Conservation (phyloP, 2,113 vertebrate species). For the Epinephelus moara region DNA sequence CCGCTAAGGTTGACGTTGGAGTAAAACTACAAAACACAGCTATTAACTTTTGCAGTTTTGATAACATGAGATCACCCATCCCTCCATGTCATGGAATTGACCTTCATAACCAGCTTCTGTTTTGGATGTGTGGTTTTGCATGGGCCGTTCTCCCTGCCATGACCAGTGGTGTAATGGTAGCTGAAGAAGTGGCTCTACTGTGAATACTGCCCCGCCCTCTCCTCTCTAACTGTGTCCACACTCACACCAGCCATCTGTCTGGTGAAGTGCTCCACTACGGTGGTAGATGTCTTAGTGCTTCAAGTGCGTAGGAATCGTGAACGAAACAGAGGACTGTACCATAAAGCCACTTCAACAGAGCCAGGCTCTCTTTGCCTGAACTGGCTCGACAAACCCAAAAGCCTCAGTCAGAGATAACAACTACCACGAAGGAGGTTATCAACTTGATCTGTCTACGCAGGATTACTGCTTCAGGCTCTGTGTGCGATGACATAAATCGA, state of each 20-base stretch:
- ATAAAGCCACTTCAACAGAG: too few species aligned
- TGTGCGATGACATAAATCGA: too few species aligned
- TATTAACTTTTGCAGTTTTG: slow-evolving; percentile 64
- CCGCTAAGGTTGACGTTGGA: slow-evolving; percentile 68
- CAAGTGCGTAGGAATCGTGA: not conserved
- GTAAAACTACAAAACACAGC: slow-evolving; percentile 42
- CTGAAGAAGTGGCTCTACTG: slow-evolving; percentile 4
- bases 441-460: too few species aligned
- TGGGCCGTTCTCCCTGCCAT: slow-evolving; percentile 70
- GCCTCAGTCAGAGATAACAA: too few species aligned
- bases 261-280: not conserved
- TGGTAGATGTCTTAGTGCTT: not conserved
- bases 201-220: not conserved
- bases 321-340: too few species aligned
- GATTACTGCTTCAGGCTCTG: too few species aligned
- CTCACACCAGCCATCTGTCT: not conserved
- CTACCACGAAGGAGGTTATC: too few species aligned
- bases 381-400: too few species aligned
- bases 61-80: slow-evolving; percentile 58
- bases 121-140: slow-evolving; percentile 68
- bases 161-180: slow-evolving; percentile 66
- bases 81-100: slow-evolving; percentile 64
- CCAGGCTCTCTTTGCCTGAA: too few species aligned
- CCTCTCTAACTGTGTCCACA: not conserved
- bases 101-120: slow-evolving; percentile 64